phyloP scores from a whole-genome alignment of 2,797 vertebrate species.

The Paramormyrops hopkinsi region DNA sequence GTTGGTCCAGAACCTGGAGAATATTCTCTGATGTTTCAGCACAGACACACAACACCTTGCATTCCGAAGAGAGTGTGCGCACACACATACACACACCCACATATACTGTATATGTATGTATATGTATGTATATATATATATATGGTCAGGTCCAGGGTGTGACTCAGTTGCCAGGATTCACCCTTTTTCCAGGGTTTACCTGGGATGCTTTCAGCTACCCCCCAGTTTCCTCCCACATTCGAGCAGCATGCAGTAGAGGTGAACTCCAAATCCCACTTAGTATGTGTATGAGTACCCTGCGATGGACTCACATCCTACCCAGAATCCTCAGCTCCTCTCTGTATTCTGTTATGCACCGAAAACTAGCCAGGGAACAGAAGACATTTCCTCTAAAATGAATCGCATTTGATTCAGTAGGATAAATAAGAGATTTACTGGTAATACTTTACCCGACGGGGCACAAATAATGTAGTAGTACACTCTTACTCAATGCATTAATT shows the following conservation, averaged over 20 bases:
- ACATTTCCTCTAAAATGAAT: neutral
- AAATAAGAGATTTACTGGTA: neutral
- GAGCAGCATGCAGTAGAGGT: neutral
- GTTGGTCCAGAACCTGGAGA: slow-evolving; percentile 17
- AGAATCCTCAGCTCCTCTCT: neutral
- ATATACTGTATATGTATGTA: neutral
- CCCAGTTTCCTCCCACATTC: neutral
- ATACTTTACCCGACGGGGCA: neutral
- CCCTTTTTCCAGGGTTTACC: neutral
- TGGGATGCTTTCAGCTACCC: neutral
- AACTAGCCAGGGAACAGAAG: neutral
- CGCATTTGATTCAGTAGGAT: neutral
- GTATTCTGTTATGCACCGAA: neutral
- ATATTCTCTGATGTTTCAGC: slow-evolving; percentile 25
- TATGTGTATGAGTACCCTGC: neutral
- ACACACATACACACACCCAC: neutral
- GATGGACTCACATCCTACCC: neutral
- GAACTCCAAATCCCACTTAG: neutral
- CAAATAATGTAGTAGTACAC: neutral
- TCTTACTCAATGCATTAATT: neutral
- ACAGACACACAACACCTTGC: slow-evolving; percentile 19
- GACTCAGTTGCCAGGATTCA: neutral
- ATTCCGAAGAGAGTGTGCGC: neutral
- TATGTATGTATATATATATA: neutral
- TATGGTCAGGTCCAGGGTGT: neutral